These are phyloP conservation scores for Cherax destructor DNA, from an alignment of 1,140 invertebrate species.

Conservation along the genomic window DNA sequence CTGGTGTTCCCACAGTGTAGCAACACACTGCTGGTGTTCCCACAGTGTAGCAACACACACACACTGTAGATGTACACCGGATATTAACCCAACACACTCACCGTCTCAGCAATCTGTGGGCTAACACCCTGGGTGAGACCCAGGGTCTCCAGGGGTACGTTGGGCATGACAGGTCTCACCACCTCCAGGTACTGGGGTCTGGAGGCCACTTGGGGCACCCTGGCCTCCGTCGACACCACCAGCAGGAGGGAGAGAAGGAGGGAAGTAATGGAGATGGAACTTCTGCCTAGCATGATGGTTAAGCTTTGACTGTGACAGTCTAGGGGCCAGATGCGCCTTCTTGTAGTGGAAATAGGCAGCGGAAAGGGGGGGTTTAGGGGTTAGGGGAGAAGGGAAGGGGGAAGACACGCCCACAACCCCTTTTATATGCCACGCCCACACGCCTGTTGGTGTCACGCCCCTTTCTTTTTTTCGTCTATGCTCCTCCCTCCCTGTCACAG, in stretches of 20 bases:
- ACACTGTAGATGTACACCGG: too few species aligned
- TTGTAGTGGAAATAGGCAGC: not conserved
- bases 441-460: not conserved
- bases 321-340: not conserved
- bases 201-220: not conserved
- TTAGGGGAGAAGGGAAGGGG: too few species aligned
- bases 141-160: not conserved
- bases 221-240: not conserved
- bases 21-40: too few species aligned
- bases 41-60: too few species aligned
- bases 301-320: not conserved
- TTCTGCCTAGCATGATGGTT: not conserved
- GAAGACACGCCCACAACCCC: not conserved
- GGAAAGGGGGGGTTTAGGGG: too few species aligned
- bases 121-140: not conserved
- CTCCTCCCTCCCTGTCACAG: too few species aligned
- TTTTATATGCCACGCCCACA: not conserved
- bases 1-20: too few species aligned
- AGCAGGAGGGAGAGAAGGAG: not conserved
- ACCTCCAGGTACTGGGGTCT: not conserved
- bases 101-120: not conserved
- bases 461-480: too few species aligned
- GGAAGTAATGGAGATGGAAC: not conserved
- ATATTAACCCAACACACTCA: too few species aligned
- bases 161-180: not conserved